Conservation (phyloP, 2,888 invertebrate genomes). For the Pycnomerus fuliginosus region DNA sequence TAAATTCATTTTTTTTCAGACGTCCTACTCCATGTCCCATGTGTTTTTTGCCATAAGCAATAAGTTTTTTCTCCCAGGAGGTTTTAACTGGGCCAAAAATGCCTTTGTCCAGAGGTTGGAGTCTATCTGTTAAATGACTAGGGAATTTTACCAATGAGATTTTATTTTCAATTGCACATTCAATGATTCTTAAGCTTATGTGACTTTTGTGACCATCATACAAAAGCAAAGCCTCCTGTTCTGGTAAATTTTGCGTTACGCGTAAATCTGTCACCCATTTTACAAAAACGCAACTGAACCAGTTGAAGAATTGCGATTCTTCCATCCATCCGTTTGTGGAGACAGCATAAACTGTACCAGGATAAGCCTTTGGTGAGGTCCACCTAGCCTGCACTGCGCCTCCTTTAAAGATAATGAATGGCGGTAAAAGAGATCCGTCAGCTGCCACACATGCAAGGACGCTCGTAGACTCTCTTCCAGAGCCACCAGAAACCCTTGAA, state of each 20-base stretch:
- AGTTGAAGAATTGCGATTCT: slow-evolving; percentile 29
- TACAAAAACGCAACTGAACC: slow-evolving; percentile 21
- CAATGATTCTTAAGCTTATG: slow-evolving; percentile 23
- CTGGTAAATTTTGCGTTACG: slow-evolving; percentile 12
- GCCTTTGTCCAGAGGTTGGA: slow-evolving; percentile 24
- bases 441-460: slow-evolving; percentile 33
- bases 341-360: slow-evolving; percentile 32
- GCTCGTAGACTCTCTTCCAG: slow-evolving; percentile 34
- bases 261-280: slow-evolving; percentile 14
- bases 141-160: slow-evolving; percentile 23
- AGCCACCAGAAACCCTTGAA: slow-evolving; percentile 30
- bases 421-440: slow-evolving; percentile 29
- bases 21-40: slow-evolving; percentile 22
- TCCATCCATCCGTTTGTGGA: slow-evolving; percentile 38
- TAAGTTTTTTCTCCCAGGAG: slow-evolving; percentile 23
- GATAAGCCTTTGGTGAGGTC: slow-evolving; percentile 26
- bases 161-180: slow-evolving; percentile 21
- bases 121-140: slow-evolving; percentile 27
- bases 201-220: slow-evolving; percentile 28
- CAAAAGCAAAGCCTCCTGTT: slow-evolving; percentile 19
- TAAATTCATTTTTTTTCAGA: slow-evolving; percentile 20
- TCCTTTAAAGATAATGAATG: slow-evolving; percentile 37
- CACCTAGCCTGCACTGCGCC: slow-evolving; percentile 31
- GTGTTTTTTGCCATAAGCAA: slow-evolving; percentile 22
- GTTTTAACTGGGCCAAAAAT: slow-evolving; percentile 18